These are phyloP conservation scores for Cyphomyrmex costatus DNA, from an alignment of 1,140 invertebrate species.

Conservation along the genomic window DNA sequence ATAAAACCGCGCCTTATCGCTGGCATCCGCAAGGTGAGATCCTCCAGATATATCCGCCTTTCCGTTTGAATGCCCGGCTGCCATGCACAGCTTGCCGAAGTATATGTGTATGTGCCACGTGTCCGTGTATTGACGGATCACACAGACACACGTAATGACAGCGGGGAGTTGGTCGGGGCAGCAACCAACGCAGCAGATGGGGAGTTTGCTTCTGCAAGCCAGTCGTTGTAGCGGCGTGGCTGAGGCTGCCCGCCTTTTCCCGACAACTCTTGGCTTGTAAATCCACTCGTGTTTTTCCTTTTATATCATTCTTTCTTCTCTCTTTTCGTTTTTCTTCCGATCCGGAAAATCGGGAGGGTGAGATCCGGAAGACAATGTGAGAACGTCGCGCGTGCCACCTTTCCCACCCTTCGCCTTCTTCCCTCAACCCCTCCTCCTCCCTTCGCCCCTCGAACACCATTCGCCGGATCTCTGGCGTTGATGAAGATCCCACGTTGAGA, in stretches of 20 bases:
- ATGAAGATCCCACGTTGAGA: conserved; percentile 30
- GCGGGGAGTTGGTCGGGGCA: conserved; percentile 78
- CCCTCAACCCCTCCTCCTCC: conserved; percentile 25
- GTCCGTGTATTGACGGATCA: conserved; percentile 61
- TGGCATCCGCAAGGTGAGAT: conserved; percentile 63
- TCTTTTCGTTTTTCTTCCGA: conserved; percentile 29
- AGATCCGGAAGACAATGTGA: conserved; percentile 62
- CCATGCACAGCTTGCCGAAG: conserved; percentile 59
- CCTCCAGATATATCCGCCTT: conserved; percentile 59
- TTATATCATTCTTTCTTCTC: conserved; percentile 38
- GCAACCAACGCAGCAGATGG: conserved; percentile 78
- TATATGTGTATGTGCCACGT: not conserved
- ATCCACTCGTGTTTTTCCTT: conserved; percentile 62
- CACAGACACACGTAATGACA: conserved; percentile 76
- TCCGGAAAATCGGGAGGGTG: conserved; percentile 48
- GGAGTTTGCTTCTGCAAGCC: conserved; percentile 80
- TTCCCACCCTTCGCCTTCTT: conserved; percentile 41
- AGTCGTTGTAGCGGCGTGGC: conserved; percentile 84
- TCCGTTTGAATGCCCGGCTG: conserved; percentile 67
- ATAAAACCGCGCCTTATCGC: conserved; percentile 66
- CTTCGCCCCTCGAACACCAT: not conserved
- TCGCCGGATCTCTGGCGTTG: conserved; percentile 4
- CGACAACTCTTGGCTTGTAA: conserved; percentile 66
- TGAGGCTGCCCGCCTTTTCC: conserved; percentile 82
- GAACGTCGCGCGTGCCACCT: conserved; percentile 50